Evolutionary conservation across 2,797 vertebrate genomes (phyloP).

Genomic region (Sus cebifrons): DNA sequence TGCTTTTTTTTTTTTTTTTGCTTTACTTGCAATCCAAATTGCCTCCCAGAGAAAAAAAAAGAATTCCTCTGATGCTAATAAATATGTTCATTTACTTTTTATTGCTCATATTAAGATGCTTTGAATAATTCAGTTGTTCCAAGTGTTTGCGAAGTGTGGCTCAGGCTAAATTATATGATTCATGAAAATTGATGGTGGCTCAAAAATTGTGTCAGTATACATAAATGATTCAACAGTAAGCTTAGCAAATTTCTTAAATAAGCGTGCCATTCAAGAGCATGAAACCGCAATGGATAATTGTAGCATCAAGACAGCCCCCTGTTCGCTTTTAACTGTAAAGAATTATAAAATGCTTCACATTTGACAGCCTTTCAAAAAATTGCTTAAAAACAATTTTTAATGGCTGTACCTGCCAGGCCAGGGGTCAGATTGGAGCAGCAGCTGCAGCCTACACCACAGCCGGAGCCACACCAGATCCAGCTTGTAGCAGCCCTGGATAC

Average conservation of each 20-base stretch:
- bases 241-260: neutral
- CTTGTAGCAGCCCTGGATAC: too few species aligned
- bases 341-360: neutral
- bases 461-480: too few species aligned
- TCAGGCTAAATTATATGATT: conserved; percentile 31
- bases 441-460: too few species aligned
- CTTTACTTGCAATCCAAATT: neutral
- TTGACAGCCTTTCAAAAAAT: neutral
- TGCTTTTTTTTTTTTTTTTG: neutral
- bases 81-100: neutral
- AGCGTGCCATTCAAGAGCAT: neutral
- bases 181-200: conserved; percentile 17
- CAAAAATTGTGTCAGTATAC: neutral
- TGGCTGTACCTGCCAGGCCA: too few species aligned
- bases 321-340: neutral
- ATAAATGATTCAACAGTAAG: neutral
- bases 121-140: conserved; percentile 25
- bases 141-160: neutral
- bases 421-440: too few species aligned
- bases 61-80: neutral
- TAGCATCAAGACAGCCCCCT: neutral
- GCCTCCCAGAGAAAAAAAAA: neutral
- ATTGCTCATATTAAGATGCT: neutral
- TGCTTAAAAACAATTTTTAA: too few species aligned
- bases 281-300: neutral